These are phyloP conservation scores for Tenthredo notha DNA, from an alignment of 2,888 invertebrate genomes.

Conservation along the genomic window DNA sequence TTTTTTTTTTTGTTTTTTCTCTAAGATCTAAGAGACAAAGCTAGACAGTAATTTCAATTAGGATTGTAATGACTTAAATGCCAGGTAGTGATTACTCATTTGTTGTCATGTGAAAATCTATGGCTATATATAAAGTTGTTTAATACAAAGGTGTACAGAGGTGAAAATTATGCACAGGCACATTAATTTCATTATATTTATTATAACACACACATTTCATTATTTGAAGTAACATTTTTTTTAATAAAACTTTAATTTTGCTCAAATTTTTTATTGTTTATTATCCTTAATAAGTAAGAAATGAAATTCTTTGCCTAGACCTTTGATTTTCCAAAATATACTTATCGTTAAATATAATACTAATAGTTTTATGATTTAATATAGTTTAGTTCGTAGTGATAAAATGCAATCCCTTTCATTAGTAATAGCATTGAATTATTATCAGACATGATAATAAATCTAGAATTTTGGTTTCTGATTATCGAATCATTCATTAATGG, in stretches of 20 bases:
- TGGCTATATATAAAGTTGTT: not conserved
- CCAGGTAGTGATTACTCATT: slow-evolving; percentile 25
- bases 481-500: not conserved
- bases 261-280: slow-evolving; percentile 14
- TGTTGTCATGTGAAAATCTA: not conserved
- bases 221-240: slow-evolving; percentile 17
- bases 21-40: slow-evolving; percentile 8
- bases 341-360: not conserved
- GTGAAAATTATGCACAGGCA: not conserved
- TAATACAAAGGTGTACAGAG: slow-evolving; percentile 11
- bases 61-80: slow-evolving; percentile 30
- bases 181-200: slow-evolving; percentile 27
- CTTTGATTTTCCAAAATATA: not conserved
- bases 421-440: not conserved
- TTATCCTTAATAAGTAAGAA: not conserved
- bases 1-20: slow-evolving; percentile 5
- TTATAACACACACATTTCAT: slow-evolving; percentile 23
- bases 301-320: not conserved
- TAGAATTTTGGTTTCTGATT: not conserved
- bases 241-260: slow-evolving; percentile 42
- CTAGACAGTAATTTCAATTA: slow-evolving; percentile 26
- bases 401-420: not conserved
- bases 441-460: not conserved
- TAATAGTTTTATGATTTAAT: not conserved
- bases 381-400: not conserved